Evolutionary conservation across 2,888 invertebrate species (phyloP), one percentile per base, ranked within the genome.

Genomic region (Lochmaea crataegi): DNA sequence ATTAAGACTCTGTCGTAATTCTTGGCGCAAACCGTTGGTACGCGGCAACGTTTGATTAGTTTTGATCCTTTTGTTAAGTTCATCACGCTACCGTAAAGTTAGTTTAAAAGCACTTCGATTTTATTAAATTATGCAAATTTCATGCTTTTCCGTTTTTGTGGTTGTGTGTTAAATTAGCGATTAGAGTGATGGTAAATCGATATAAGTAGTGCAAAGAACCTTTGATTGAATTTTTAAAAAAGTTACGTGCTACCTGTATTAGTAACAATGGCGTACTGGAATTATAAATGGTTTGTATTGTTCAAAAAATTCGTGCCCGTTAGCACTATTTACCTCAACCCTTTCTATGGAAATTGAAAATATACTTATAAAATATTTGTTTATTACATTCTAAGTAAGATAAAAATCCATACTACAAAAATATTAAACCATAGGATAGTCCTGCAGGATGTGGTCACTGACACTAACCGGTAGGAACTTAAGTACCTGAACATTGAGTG

Each of bases 21-120:
- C 76, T 75, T 76, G 74, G 68, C 79, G 16, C 18, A 58, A 32
- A 32, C 10, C 26, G 53, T 58, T 63, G 22, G 45, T 77, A 72
- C 64, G 72, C 68, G 77, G 78, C 80, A 80, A 77, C 77, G 73
- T 81, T 80, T 80, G 81, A 82, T 82, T 79, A 78, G 77, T 75
- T 80, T 26, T 78, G 74, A 78, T 79, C 79, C 79, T 72, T 32
- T 58, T 53, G 18, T 71, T 71, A 76, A 72, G 70, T 76, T 68
- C 63, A 78, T 78, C 82, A 82, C 82, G 82, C 82, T 76, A 81
- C 72, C 69, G 64, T 70, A 74, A 76, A 76, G 70, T 70, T 74
- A 74, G 75, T 77, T 77, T 72, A 72, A 76, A 75, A 75, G 76
- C 76, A 74, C 76, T 71, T 68, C 74, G 66, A 76, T 75, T 75